phyloP scores from a whole-genome alignment of 2,888 invertebrate genomes.

The Epistrophe eligans region DNA sequence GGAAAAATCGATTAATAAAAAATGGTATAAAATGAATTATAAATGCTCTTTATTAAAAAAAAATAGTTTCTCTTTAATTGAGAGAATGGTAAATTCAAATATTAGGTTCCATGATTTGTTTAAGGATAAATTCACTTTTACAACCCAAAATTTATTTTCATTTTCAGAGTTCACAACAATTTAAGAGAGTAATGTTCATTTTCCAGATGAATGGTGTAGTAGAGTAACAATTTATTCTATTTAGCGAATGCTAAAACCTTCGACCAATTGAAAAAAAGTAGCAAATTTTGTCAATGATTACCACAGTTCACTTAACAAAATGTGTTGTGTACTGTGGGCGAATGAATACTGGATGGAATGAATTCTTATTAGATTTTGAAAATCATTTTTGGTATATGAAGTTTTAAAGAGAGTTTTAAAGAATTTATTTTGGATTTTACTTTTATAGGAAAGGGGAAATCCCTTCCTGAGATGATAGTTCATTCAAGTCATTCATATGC shows the following conservation, averaged over 20 bases:
- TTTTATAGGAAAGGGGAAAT: neutral
- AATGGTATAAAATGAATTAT: constrained; percentile 56
- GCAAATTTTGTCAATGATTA: neutral
- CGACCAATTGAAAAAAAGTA: neutral
- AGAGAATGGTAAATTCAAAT: neutral
- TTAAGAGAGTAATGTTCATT: constrained; percentile 8
- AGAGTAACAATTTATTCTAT: neutral
- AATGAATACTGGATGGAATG: neutral
- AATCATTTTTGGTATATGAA: neutral
- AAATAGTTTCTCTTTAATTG: neutral
- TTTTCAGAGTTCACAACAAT: neutral
- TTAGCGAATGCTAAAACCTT: neutral
- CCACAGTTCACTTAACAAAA: too few species aligned
- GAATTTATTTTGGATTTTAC: neutral
- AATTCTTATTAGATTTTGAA: neutral
- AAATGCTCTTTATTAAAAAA: neutral
- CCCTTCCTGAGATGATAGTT: neutral
- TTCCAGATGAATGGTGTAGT: neutral
- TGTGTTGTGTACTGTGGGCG: too few species aligned
- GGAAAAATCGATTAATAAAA: constrained; percentile 57
- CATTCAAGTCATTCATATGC: neutral
- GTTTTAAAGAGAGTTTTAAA: neutral
- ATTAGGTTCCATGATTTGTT: neutral
- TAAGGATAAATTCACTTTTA: neutral
- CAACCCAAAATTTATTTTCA: neutral